Base-by-base conservation (phyloP, 1,140 invertebrate genomes). In the Dufourea novaeangliae region DNA sequence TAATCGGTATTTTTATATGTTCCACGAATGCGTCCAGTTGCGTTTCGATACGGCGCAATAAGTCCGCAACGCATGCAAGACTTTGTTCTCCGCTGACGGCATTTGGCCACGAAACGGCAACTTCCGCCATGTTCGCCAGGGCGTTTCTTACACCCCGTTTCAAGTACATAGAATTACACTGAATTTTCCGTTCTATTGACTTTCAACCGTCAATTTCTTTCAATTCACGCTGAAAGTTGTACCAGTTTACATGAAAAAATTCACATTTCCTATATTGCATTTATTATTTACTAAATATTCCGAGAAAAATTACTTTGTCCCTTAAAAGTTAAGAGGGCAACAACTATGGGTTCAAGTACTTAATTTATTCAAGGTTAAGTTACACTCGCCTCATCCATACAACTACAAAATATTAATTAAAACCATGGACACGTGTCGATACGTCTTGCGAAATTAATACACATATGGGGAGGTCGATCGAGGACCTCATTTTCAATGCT, bases 81-180 rank as follows among this genome's bases (percentile, higher is more conserved):
- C 37, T 66, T 74, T 74, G 62, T 74, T 66, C 50, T 25, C 50
- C 46, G 71, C 29, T 66, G 63, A n/a, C 50, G 64, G 41, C 41
- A 37, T 62, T 62, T 52, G 70, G 22, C n/a, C 34, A 39, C 22
- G 44, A 64, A 54, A 74, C n/a, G 50, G n/a, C 11, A 12, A 20
- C 61, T 73, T 73, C 62, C 62, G 27, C n/a, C 50, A 41, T 67
- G 73, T 69, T 76, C 32, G 27, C 41, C 37, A 61, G 57, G 25
- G 41, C 32, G 29, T 66, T 56, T 37, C 46, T 29, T 68, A 44
- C 17, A n/a, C n/a, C 41, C 39, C 20, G n/a, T 44, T 66, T 8
- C 29, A 3, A 11, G 37, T n/a, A n/a, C n/a, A n/a, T 1, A n/a
- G 12, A 25, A 59, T 59, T 67, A 17, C 14, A 20, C 1, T 1